Percentiles rank a stretch among this genome's conserved stretches.
These are phyloP conservation scores for Hemichromis elongatus DNA, from an alignment of 2,113 vertebrate genomes.

Conservation along the genomic window DNA sequence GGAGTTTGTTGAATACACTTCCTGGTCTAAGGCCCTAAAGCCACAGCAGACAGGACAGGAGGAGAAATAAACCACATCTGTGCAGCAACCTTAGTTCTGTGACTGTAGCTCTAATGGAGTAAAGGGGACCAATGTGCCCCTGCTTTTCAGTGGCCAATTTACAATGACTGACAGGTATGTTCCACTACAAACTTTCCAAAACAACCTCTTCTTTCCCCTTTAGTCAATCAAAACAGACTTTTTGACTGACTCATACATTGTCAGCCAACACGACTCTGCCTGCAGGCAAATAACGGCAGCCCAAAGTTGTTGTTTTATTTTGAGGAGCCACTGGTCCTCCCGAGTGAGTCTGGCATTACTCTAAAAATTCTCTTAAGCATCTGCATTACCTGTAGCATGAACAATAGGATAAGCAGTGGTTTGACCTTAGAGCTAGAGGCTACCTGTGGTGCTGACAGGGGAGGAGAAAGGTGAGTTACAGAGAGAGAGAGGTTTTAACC, in stretches of 20 bases:
- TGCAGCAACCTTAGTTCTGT: neutral
- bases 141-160: conserved; percentile 45
- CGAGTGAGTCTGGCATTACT: neutral
- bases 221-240: conserved; percentile 31
- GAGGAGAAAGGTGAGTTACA: neutral
- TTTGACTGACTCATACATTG: conserved; percentile 1
- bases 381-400: neutral
- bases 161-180: conserved; percentile 44
- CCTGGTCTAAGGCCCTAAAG: neutral
- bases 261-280: conserved; percentile 15
- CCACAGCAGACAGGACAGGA: neutral
- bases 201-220: conserved; percentile 18
- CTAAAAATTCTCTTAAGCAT: neutral
- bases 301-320: neutral
- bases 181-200: conserved; percentile 35
- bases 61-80: neutral
- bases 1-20: neutral
- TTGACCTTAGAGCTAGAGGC: conserved; percentile 8
- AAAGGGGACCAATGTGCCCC: neutral
- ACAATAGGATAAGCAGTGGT: neutral
- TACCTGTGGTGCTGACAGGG: neutral
- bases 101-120: neutral
- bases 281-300: neutral
- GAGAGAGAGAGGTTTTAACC: conserved; percentile 17
- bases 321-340: neutral